Conservation (phyloP, 2,888 invertebrate species). For the Oscheius sp. region DNA sequence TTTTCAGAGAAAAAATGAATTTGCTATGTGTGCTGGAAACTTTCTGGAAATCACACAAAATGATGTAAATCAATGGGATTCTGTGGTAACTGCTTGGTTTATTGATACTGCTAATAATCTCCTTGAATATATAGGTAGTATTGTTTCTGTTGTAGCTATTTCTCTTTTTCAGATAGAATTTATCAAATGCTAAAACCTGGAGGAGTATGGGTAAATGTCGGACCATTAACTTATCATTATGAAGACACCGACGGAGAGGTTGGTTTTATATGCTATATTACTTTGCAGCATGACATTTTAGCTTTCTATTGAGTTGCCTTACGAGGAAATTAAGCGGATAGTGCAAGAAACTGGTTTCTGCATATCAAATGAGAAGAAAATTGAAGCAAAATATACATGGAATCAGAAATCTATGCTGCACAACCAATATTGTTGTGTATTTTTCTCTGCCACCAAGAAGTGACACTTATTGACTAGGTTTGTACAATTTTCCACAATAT, state of each 20-base stretch:
- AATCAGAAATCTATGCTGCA: constrained; percentile 54
- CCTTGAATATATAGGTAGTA: constrained; percentile 84
- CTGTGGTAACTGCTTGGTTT: constrained; percentile 95
- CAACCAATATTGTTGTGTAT: constrained; percentile 54
- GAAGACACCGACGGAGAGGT: constrained; percentile 58
- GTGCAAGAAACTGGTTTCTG: constrained; percentile 41
- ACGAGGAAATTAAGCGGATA: constrained; percentile 45
- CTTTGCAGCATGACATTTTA: neutral
- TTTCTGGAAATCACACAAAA: constrained; percentile 84
- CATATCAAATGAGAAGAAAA: constrained; percentile 40
- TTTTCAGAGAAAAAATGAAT: constrained; percentile 20
- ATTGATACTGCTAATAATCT: constrained; percentile 98
- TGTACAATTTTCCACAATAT: constrained; percentile 13
- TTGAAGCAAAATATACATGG: constrained; percentile 48
- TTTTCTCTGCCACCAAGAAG: constrained; percentile 48
- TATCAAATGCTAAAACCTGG: constrained; percentile 88
- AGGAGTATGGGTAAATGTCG: constrained; percentile 75
- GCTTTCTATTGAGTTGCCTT: constrained; percentile 50
- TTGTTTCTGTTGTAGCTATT: neutral
- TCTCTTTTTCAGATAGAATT: constrained; percentile 27
- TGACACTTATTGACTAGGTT: neutral
- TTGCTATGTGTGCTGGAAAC: constrained; percentile 97
- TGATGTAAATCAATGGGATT: constrained; percentile 85
- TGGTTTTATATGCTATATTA: neutral
- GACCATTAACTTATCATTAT: constrained; percentile 85